Evolutionary conservation across 2,797 vertebrate genomes (phyloP).

Genomic region (Ciconia nigra): DNA sequence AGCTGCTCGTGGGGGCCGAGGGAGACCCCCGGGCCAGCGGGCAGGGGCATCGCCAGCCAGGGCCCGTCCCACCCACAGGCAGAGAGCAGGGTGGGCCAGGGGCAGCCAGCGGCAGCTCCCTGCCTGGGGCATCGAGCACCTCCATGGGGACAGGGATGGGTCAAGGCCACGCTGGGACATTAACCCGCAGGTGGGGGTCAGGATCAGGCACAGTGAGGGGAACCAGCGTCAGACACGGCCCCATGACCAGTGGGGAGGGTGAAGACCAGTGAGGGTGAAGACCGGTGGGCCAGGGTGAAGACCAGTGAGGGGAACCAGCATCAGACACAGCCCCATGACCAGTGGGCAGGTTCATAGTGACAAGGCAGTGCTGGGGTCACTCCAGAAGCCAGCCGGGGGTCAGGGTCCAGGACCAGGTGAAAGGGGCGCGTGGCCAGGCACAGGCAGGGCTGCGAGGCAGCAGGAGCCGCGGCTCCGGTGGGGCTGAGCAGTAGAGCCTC

Average conservation of each 20-base stretch:
- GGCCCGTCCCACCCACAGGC: neutral
- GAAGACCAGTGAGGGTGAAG: too few relatives aligned
- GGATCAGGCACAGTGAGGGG: neutral
- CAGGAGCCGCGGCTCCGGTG: neutral
- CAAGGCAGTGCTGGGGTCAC: neutral
- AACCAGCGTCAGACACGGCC: neutral
- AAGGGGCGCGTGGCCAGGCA: accelerated
- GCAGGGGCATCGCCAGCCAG: too few relatives aligned
- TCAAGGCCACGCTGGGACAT: neutral
- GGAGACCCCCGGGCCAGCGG: neutral
- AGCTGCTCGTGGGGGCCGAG: accelerated
- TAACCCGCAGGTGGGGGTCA: accelerated
- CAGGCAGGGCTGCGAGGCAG: neutral
- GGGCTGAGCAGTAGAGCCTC: too few relatives aligned
- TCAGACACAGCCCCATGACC: neutral
- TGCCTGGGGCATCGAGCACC: neutral
- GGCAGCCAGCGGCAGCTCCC: too few relatives aligned
- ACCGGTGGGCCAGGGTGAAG: too few relatives aligned
- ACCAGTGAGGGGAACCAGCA: neutral
- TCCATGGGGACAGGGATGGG: neutral
- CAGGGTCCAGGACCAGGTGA: neutral
- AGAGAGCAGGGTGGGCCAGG: neutral
- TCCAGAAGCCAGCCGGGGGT: neutral
- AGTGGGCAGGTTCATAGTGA: neutral
- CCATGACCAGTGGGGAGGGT: neutral